Evolutionary conservation across 1,140 invertebrate genomes (phyloP).

Genomic region (Pachypeltis micranthus): DNA sequence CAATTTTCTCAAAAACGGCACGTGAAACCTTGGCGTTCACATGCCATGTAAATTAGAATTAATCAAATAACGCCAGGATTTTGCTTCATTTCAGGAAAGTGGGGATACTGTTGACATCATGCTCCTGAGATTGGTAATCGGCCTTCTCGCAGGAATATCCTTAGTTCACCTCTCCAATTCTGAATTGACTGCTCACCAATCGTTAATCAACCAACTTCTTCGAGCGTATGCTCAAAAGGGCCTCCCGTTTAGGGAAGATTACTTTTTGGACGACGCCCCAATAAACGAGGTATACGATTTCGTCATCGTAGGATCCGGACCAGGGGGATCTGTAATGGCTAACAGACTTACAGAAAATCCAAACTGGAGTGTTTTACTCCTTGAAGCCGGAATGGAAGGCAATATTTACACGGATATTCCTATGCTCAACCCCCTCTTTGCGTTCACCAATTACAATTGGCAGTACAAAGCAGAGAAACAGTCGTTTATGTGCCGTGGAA

Average conservation of each 20-base stretch:
- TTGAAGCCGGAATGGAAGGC: slow-evolving; percentile 56
- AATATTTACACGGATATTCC: slow-evolving; percentile 54
- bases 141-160: too few relatives aligned
- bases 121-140: too few relatives aligned
- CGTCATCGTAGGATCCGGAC: slow-evolving; percentile 41
- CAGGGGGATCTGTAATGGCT: slow-evolving; percentile 45
- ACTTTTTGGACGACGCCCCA: slow-evolving; percentile 25
- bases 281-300: slow-evolving; percentile 28
- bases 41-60: too few relatives aligned
- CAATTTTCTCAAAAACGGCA: too few relatives aligned
- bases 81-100: too few relatives aligned
- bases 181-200: too few relatives aligned
- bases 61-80: too few relatives aligned
- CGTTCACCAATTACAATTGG: slow-evolving; percentile 51
- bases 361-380: slow-evolving; percentile 38
- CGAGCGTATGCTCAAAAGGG: slow-evolving; percentile 21
- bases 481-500: slow-evolving; percentile 60
- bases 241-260: slow-evolving; percentile 24
- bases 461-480: slow-evolving; percentile 46
- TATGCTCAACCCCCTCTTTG: slow-evolving; percentile 41
- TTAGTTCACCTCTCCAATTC: too few relatives aligned
- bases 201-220: too few relatives aligned
- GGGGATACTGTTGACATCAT: too few relatives aligned
- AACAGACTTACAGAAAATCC: slow-evolving; percentile 41
- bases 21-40: too few relatives aligned